Evolutionary conservation across 2,113 vertebrate species (phyloP), one percentile per base, ranked within the genome.

Genomic region (Pimephales promelas): DNA sequence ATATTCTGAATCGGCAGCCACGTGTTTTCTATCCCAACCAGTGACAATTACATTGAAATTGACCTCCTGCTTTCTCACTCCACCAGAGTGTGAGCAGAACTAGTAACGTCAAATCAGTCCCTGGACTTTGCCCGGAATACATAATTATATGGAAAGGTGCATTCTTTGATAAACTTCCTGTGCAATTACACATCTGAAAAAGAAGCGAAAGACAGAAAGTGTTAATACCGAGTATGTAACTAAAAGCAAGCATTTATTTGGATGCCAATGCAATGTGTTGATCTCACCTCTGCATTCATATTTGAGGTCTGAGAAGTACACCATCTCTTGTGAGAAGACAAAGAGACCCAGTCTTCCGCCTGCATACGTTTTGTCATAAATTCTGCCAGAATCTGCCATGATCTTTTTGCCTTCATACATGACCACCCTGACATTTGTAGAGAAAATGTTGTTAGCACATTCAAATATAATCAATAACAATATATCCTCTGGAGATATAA

Each of bases 391-490:
- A 90, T 99, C 98, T n/a, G 97, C 97, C 98, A 99, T 99, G 88
- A 99, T 97, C 93, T 97, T 99, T 94, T 98, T 99, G 82, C 98
- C 98, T 94, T 99, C 98, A 4, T 97, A 97, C 97, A 99, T 99
- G 85, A 99, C 97, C 91, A 99, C 98, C 91, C 98, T 99, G 90
- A 10, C 88, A 88, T 78, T 45, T 28, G 56, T 43, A 76, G 20
- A n/a, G 77, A 14, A 31, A 82, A 52, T 54, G 22, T 10, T 54
- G 18, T 64, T 47, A 49, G 36, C 36, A 64, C 54, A 61, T 5
- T 14, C 49, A 82, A 76, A 56, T 34, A 54, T 54, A 22, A 22
- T 22, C 49, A 54, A 54, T 20, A 54, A 20, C 49, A 20, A 54
- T 54, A 54, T 54, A 20, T 54, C 52, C 52, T 54, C 52, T 8